Percentiles rank a stretch among this genome's conserved stretches.
Evolutionary conservation across 2,797 vertebrate species (phyloP).

Genomic region (Brachyalestes nurse): DNA sequence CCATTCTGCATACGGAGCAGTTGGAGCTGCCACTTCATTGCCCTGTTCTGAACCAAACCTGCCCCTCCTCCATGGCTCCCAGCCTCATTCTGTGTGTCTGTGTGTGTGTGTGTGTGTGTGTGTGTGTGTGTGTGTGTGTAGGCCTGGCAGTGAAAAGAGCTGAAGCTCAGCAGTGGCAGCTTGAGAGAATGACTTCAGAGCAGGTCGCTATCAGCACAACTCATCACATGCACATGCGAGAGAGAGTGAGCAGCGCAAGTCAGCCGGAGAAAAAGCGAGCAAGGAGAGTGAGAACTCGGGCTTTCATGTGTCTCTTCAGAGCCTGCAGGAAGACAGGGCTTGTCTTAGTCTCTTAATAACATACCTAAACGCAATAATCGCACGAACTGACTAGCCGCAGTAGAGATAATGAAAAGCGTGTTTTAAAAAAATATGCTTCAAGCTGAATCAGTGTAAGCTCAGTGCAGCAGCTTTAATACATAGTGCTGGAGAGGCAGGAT

Average conservation of each 20-base stretch:
- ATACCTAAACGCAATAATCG: conserved; percentile 62
- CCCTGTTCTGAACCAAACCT: conserved; percentile 31
- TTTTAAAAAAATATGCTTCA: conserved; percentile 43
- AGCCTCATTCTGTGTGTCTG: conserved; percentile 32
- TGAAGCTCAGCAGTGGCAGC: conserved; percentile 65
- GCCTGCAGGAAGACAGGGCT: conserved; percentile 59
- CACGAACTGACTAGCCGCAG: conserved; percentile 60
- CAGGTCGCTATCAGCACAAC: conserved; percentile 72
- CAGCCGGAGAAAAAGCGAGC: conserved; percentile 34
- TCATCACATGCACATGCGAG: conserved; percentile 48
- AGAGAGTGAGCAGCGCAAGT: conserved; percentile 9
- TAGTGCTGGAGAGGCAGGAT: conserved; percentile 61
- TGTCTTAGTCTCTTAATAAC: conserved; percentile 58
- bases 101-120: conserved; percentile 8
- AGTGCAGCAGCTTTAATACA: conserved; percentile 52
- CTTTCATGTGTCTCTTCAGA: conserved; percentile 55
- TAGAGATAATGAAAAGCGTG: conserved; percentile 60
- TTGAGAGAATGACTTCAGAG: conserved; percentile 68
- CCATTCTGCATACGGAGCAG: conserved; percentile 42
- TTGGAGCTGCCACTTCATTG: conserved; percentile 46
- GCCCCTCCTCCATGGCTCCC: conserved; percentile 57
- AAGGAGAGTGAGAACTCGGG: conserved; percentile 22
- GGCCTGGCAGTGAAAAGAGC: conserved; percentile 66
- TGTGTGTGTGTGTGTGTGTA: no score
- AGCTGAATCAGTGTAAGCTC: conserved; percentile 57